These are phyloP conservation scores for Arizona elegans DNA, from an alignment of 2,113 vertebrate species.

Conservation along the genomic window DNA sequence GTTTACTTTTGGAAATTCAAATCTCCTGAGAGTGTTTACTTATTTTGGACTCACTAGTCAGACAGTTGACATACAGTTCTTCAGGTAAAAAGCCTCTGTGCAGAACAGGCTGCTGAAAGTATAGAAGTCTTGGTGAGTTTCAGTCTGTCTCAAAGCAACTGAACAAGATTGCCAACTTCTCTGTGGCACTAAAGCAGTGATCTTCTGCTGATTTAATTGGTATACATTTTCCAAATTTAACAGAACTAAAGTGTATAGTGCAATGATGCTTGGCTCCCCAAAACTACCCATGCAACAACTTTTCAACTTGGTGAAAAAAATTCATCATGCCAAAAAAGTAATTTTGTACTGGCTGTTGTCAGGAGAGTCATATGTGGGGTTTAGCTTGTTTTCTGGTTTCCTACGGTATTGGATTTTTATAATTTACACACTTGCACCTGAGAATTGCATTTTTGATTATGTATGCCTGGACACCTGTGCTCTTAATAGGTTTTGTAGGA, in stretches of 20 bases:
- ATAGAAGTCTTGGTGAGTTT: background rate
- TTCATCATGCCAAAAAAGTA: background rate
- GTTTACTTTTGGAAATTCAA: no score
- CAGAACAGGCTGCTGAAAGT: background rate
- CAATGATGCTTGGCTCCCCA: background rate
- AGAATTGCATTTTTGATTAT: background rate
- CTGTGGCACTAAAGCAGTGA: background rate
- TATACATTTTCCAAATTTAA: background rate
- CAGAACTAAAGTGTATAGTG: background rate
- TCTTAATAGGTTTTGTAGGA: background rate
- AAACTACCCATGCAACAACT: background rate
- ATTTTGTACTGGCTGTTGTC: background rate
- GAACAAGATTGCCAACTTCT: background rate
- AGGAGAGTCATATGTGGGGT: background rate
- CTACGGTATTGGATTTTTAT: background rate
- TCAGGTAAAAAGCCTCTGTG: background rate
- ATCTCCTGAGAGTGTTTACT: no score
- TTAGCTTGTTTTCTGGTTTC: background rate
- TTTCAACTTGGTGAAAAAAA: background rate
- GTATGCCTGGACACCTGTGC: background rate
- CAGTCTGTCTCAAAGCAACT: background rate
- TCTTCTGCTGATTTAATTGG: background rate
- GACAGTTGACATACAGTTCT: background rate
- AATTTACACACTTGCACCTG: accelerated
- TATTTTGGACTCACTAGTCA: no score